Percentiles rank a stretch among this genome's conserved stretches.
phyloP scores from a whole-genome alignment of 2,888 invertebrate genomes.

The Tachina lurida region DNA sequence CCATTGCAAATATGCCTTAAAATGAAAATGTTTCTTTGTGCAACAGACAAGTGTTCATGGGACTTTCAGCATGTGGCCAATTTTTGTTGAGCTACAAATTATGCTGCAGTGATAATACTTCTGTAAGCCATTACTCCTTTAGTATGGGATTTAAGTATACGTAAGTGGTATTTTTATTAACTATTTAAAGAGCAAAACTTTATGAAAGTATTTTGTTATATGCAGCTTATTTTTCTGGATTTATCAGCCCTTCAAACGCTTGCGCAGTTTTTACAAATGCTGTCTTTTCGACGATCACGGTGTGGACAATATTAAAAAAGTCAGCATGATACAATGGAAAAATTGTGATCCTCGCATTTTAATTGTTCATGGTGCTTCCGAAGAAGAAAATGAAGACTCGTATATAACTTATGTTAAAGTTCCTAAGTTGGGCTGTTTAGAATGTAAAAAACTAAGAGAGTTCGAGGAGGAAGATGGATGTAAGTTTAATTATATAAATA shows the following conservation, averaged over 20 bases:
- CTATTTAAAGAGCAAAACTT: neutral
- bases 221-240: conserved; percentile 82
- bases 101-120: conserved; percentile 85
- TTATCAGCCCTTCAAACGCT: conserved; percentile 81
- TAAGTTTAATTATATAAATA: conserved; percentile 71
- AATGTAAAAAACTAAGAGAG: conserved; percentile 85
- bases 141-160: conserved; percentile 86
- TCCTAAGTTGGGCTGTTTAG: conserved; percentile 86
- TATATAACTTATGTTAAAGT: conserved; percentile 83
- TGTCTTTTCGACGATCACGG: conserved; percentile 86
- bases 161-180: conserved; percentile 82
- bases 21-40: neutral
- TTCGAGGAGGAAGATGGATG: conserved; percentile 83
- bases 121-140: conserved; percentile 84
- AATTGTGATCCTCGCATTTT: conserved; percentile 85
- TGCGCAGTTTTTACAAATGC: conserved; percentile 83
- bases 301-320: conserved; percentile 85
- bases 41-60: conserved; percentile 94
- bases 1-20: neutral
- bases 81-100: conserved; percentile 93
- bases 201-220: conserved; percentile 9
- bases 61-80: conserved; percentile 96
- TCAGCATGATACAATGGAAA: conserved; percentile 87
- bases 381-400: conserved; percentile 82
- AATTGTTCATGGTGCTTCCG: conserved; percentile 85